phyloP scores from a whole-genome alignment of 2,113 vertebrate genomes.

The Syngnathus typhle region DNA sequence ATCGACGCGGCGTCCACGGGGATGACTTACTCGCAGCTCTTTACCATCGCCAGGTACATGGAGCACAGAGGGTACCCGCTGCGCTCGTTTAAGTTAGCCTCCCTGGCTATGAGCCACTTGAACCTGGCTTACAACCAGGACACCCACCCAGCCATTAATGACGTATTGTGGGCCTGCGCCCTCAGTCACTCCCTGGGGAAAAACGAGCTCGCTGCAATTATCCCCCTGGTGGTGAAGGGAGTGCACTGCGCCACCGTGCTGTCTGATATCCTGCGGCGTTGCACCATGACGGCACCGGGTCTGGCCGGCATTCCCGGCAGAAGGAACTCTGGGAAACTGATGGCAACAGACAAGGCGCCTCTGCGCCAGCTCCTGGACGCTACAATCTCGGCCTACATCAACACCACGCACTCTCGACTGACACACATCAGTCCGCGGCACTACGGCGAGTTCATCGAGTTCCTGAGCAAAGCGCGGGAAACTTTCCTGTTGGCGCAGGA shows the following conservation, averaged over 20 bases:
- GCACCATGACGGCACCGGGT: constrained; percentile 93
- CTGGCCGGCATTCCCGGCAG: constrained; percentile 91
- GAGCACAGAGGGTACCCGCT: constrained; percentile 95
- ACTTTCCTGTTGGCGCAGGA: constrained; percentile 95
- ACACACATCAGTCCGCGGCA: constrained; percentile 98
- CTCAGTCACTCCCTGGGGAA: constrained; percentile 98
- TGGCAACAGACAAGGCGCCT: constrained; percentile 97
- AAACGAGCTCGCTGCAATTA: constrained; percentile 94
- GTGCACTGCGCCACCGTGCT: constrained; percentile 96
- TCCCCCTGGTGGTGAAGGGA: constrained; percentile 95
- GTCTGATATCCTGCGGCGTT: constrained; percentile 93
- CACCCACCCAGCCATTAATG: constrained; percentile 96
- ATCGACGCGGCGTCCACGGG: constrained; percentile 90
- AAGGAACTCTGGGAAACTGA: constrained; percentile 94
- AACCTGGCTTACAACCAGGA: constrained; percentile 99
- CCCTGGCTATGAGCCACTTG: constrained; percentile 93
- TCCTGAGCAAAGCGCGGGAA: constrained; percentile 94
- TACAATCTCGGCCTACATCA: constrained; percentile 96
- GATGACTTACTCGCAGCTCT: constrained; percentile 96
- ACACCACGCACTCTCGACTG: constrained; percentile 95
- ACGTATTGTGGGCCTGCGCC: constrained; percentile 96
- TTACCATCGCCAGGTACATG: constrained; percentile 98
- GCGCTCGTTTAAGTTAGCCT: constrained; percentile 94
- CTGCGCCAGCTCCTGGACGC: constrained; percentile 92
- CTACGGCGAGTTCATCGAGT: constrained; percentile 97